Base-by-base conservation (phyloP, 2,888 invertebrate genomes). In the Archips xylosteana region DNA sequence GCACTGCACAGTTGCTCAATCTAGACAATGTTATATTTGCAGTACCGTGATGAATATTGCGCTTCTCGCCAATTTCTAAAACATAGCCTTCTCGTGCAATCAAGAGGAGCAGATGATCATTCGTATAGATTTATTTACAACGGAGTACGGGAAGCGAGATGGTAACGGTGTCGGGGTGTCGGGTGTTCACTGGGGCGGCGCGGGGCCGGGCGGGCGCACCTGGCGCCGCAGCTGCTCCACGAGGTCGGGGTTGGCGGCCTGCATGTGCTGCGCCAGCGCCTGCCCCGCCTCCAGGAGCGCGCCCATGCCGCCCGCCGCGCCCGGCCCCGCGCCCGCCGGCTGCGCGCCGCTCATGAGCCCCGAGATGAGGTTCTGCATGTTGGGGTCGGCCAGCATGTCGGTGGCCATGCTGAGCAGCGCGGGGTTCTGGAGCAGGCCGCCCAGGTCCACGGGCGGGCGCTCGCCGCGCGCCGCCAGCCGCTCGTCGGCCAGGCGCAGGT, bases 401-500 rank as follows among this genome's bases (percentile, higher is more conserved):
- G 96, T 96, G 3, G 98, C 98, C 96, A 98, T 97, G 81, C 96
- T 97, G 87, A 98, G 95, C 76, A 99, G 94, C 15, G 96, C 96
- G 4, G 98, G 98, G 88, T 98, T 98, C 83, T 96, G 97, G 71
- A 98, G 94, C 74, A 98, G 89, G 4, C 96, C 95, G 15, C 95
- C 95, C 3, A 97, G 86, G 85, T 97, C 96, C 70, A 96, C 82
- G 0, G 88, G 82, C 51, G 81, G 85, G 61, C 94, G 95, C 80
- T 97, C 97, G 79, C 98, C 97, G 81, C 96, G 96, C 77, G 98
- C 92, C 2, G 87, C 86, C 51, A 95, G 86, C 62, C 92, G 94
- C 82, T 98, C 97, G 83, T 98, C 97, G 0, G 98, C 97, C 59
- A 98, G 95, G 80, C 96, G 96, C 78, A 99, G 91, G 93, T 99